Evolutionary conservation across 2,888 invertebrate species (phyloP), one percentile per base, ranked within the genome.

Genomic region (Drosophila neotestacea): DNA sequence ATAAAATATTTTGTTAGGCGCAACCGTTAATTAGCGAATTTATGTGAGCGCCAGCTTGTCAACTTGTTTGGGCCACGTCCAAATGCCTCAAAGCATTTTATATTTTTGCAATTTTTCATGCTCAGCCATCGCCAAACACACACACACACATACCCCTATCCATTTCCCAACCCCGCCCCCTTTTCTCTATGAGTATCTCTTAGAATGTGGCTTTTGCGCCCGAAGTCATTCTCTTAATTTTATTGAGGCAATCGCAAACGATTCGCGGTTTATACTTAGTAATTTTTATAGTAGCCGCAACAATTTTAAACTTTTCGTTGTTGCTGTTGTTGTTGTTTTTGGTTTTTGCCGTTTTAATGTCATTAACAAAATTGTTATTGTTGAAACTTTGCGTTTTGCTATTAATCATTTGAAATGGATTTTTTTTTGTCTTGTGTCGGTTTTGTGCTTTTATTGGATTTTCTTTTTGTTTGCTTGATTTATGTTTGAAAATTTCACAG

Each of bases 11-110:
- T 54, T 50, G 55, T 36, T 36, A 77, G 81, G 79, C 75, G 73
- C 77, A 85, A 83, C 83, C 84, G 86, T 83, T 88, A 85, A 85
- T 85, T 85, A 85, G 84, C 50, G 56, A 88, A 85, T 83, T 85
- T 81, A 82, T 83, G 70, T 70, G 73, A 77, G 71, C 79, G 73
- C 70, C 74, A 70, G 69, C 73, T 85, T 84, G 84, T 81, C 84
- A 82, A 81, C 87, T 87, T 79, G 81, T 84, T 86, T 73, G 70
- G 67, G 68, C 51, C 44, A 13, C 16, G 27, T 30, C 38, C 47
- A 47, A 47, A 27, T 22, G 69, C 77, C 59, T 42, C 10, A 34
- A 73, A 72, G 51, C 61, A 69, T 59, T 68, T 16, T 47, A 22
- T 10, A 42, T 54, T 66, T 75, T 61, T 50, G 69, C 66, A 62